Conservation (phyloP, 2,888 invertebrate genomes). For the Pachydiplax longipennis region DNA sequence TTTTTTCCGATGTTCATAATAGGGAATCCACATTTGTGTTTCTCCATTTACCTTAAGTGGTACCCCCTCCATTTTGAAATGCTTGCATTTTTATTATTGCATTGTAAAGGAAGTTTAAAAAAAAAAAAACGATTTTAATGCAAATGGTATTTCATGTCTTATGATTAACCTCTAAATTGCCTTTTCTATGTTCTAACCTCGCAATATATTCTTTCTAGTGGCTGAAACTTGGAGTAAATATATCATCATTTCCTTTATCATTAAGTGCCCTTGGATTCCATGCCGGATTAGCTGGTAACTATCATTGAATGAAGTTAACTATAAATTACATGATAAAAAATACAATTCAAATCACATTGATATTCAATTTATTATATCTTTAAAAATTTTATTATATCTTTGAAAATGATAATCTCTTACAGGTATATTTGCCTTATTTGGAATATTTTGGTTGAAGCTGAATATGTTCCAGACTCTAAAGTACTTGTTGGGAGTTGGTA, state of each 20-base stretch:
- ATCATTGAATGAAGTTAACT: not conserved
- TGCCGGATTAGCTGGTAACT: slow-evolving; percentile 79
- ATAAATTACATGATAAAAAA: not conserved
- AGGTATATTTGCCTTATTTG: slow-evolving; percentile 88
- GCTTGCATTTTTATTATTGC: no score
- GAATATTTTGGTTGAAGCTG: slow-evolving; percentile 89
- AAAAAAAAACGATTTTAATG: no score
- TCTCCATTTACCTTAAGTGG: no score
- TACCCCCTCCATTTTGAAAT: no score
- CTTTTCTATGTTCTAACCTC: not conserved
- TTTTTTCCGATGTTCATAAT: no score
- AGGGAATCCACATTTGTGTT: no score
- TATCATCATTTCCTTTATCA: slow-evolving; percentile 80
- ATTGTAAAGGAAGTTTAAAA: no score
- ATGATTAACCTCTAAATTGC: not conserved
- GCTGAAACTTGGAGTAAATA: slow-evolving; percentile 85
- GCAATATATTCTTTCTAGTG: slow-evolving; percentile 66
- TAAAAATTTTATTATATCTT: no score
- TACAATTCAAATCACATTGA: not conserved
- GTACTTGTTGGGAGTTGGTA: slow-evolving; percentile 83
- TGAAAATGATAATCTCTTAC: slow-evolving; percentile 54
- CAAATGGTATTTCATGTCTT: no score
- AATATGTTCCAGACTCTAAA: slow-evolving; percentile 97
- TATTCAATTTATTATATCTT: no score
- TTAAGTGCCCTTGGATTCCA: slow-evolving; percentile 90